Evolutionary conservation across 1,140 invertebrate species (phyloP).

Genomic region (Lamellibrachia luymesi): DNA sequence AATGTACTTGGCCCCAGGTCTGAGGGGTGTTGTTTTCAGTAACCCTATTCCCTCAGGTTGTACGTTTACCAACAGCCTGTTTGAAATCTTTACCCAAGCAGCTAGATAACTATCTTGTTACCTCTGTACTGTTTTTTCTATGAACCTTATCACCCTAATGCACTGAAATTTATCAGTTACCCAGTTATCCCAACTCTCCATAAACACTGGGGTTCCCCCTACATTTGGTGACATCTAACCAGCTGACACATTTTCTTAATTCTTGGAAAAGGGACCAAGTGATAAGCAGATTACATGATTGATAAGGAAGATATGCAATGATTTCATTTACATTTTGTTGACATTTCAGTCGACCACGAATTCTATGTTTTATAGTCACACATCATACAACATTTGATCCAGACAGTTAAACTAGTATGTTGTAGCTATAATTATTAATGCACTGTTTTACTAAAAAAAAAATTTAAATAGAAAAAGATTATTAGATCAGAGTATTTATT

Average conservation of each 20-base stretch:
- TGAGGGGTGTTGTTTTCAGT: neutral
- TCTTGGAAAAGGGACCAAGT: neutral
- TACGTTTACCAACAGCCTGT: neutral
- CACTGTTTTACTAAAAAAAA: neutral
- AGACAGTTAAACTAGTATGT: neutral
- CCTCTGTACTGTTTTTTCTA: neutral
- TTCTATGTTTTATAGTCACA: neutral
- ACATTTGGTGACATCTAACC: neutral
- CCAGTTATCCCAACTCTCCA: neutral
- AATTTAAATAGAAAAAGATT: neutral
- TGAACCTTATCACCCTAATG: neutral
- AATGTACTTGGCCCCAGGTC: too few relatives aligned
- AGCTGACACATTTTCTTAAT: neutral
- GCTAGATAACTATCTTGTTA: neutral
- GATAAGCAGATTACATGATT: neutral
- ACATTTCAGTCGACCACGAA: neutral
- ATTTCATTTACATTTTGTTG: neutral
- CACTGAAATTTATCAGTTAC: neutral
- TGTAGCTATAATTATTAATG: neutral
- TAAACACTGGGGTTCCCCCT: neutral
- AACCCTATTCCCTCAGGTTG: neutral
- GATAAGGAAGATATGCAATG: neutral
- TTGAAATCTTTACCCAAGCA: neutral
- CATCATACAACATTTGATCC: neutral
- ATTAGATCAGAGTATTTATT: neutral